Evolutionary conservation across 1,140 invertebrate species (phyloP), one percentile per base, ranked within the genome.

Genomic region (Leptinotarsa lineolata): DNA sequence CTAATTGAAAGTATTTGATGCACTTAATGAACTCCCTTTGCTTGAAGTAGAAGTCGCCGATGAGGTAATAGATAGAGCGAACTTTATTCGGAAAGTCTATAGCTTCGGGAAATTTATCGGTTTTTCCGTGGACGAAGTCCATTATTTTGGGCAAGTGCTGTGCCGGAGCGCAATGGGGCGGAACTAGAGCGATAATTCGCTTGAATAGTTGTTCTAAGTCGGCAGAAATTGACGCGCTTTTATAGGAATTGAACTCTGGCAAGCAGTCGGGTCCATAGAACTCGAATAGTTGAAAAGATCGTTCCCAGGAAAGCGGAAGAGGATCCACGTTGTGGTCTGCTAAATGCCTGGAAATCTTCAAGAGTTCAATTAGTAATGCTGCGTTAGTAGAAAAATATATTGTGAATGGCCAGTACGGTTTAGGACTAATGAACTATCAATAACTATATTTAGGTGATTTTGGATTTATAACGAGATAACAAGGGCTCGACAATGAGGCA

Each of bases 31-130:
- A 91, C 73, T 94, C 94, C 76, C 92, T 92, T 78, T 86, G 88
- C 85, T 98, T 98, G 81, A 97, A 96, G 85, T 97, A 92, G 86
- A 93, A 95, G 86, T 98, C 96, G 6, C 91, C 96, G 45, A 98
- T 84, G 3, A 97, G 86, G 83, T 97, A 98, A 83, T 94, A 98
- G 61, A 97, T 90, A 58, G 93, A 91, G 18, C 78, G 76, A 11
- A 82, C 76, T 79, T 81, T 82, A 30, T 74, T 61, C 2, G 83
- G 82, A 72, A 84, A 84, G 11, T 83, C 78, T 15, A 83, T 73
- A 0, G 81, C 64, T 64, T 80, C 79, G 1, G 91, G 89, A 65
- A 91, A 81, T 71, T 85, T 85, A 3, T 89, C 84, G 24, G 80
- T 85, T 21, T 87, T 84, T 39, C 91, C 91, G 68, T 90, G 86